Percentiles rank a stretch among this genome's conserved stretches.
Conservation (phyloP, 2,888 invertebrate species). For the Netelia inedita region DNA sequence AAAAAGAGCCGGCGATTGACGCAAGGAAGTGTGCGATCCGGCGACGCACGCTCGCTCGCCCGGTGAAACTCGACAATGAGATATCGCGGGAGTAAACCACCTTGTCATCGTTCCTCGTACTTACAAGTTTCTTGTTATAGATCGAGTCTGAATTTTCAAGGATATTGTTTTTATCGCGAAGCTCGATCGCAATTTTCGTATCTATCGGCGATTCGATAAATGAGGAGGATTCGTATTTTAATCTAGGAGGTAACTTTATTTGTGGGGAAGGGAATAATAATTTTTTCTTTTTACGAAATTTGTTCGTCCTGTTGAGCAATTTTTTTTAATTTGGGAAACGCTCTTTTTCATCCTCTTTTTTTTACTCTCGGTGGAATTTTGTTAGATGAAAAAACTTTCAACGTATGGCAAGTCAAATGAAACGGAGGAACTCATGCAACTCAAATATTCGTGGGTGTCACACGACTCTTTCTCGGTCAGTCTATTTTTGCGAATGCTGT, state of each 20-base stretch:
- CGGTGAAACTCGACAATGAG: not conserved
- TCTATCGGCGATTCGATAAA: too few species aligned
- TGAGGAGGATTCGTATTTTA: too few species aligned
- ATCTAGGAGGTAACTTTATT: too few species aligned
- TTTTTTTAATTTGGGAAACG: too few species aligned
- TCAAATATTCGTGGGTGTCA: not conserved
- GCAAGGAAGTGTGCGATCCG: conserved; percentile 23
- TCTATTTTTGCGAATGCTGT: conserved; percentile 27
- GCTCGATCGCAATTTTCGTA: too few species aligned
- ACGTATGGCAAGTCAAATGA: not conserved
- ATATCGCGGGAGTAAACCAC: not conserved
- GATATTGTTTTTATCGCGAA: too few species aligned
- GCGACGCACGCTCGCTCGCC: not conserved
- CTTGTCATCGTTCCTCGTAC: not conserved
- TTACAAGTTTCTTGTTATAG: not conserved
- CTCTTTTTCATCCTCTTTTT: too few species aligned
- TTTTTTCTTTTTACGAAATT: too few species aligned
- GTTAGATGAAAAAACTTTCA: not conserved
- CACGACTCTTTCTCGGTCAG: not conserved
- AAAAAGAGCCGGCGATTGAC: conserved; percentile 57
- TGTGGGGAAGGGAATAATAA: too few species aligned
- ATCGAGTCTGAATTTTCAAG: not conserved
- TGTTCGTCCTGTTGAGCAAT: too few species aligned
- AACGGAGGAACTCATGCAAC: not conserved
- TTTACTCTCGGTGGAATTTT: too few species aligned